Evolutionary conservation across 2,113 vertebrate genomes (phyloP), one percentile per base, ranked within the genome.

Genomic region (Mustela nigripes): DNA sequence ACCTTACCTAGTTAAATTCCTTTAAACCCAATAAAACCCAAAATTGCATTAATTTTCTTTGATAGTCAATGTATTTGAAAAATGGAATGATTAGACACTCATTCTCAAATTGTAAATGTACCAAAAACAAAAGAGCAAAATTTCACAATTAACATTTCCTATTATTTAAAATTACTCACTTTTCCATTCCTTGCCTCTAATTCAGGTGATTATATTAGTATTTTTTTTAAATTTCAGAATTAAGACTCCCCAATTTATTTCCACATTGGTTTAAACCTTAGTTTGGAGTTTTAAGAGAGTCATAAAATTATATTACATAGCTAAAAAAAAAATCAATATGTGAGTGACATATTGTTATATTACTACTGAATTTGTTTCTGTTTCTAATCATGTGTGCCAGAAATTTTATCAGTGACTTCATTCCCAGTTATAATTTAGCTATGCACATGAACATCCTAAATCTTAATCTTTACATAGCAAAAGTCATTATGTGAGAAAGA

Each of bases 351-450:
- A 60, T 12, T 95, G 3, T 76, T 81, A 56, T 24, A 79, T 95
- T 71, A 74, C 56, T 95, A 85, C 48, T 0, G 94, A 93, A 15
- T 60, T 2, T 48, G 48, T 95, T 98, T 89, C 3, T 92, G 91
- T 96, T 78, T 10, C 31, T 92, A 42, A 22, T 60, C 15, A 63
- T 50, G 36, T n/a, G 22, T 85, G 84, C 67, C 24, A 89, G 53
- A 95, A 96, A 39, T 4, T 80, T 96, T 97, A 92, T 95, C 83
- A 45, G 53, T 65, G 58, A 50, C 19, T 48, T 92, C 67, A 85
- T 0, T 86, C 14, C 28, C 67, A 19, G 15, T 39, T 96, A 3
- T 63, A 89, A 89, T 6, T 36, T 83, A 86, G 53, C 67, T 50
- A 31, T 67, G n/a, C 58, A 6, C 24, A 42, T 19, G 31, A 69